Conservation (phyloP, 2,797 vertebrate genomes). For the Scyliorhinus canicula region DNA sequence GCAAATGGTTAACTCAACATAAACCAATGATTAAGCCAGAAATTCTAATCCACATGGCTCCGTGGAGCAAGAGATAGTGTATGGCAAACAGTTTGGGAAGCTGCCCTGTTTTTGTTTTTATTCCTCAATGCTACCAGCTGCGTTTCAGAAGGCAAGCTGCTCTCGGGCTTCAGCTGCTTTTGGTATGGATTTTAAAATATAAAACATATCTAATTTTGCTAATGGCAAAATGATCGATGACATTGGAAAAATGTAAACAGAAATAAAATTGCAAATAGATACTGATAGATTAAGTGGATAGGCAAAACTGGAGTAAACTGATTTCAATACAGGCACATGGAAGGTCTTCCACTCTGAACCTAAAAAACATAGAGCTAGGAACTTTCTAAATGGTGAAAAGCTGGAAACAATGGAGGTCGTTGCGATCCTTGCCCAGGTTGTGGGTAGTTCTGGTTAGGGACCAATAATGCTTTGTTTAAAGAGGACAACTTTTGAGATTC, state of each 20-base stretch:
- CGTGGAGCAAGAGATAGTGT: background rate
- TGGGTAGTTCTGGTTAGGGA: too few species aligned
- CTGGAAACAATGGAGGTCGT: background rate
- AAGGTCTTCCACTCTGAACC: background rate
- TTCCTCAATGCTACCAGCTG: background rate
- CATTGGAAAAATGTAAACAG: too few species aligned
- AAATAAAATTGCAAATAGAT: background rate
- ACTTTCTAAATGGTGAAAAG: background rate
- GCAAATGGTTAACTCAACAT: background rate
- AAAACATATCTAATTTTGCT: background rate
- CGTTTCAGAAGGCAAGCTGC: background rate
- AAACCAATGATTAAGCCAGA: background rate
- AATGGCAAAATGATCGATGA: background rate
- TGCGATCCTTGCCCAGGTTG: too few species aligned
- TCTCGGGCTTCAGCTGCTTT: background rate
- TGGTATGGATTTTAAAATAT: background rate
- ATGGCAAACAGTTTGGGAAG: background rate
- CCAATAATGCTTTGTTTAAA: too few species aligned
- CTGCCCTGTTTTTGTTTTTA: background rate
- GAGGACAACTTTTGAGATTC: too few species aligned
- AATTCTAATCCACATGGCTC: background rate
- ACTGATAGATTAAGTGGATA: background rate
- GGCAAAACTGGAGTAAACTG: background rate
- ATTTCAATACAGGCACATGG: background rate
- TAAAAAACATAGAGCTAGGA: background rate